Base-by-base conservation (phyloP, 2,113 vertebrate species). In the Caranx ignobilis region DNA sequence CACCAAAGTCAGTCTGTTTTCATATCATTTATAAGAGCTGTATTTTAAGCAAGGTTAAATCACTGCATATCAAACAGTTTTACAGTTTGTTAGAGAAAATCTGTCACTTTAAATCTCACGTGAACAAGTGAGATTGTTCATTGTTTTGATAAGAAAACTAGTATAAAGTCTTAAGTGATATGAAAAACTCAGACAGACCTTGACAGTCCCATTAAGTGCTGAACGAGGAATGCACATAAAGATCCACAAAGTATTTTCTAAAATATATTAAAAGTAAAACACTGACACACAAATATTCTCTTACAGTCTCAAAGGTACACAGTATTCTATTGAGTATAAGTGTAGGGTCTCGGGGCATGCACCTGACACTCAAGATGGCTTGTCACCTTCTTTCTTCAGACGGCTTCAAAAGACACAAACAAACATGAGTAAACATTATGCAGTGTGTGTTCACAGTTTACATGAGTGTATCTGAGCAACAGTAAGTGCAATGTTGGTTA, bases 301-400 rank as follows among this genome's bases (percentile, higher is more conserved):
- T 94, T 92, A 90, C 73, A 88, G 78, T 89, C 63, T 91, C 60
- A 62, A 86, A 88, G 86, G 95, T 92, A 95, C 91, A 92, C 95
- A 96, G 96, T 96, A 95, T 94, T 94, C 94, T 83, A 86, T 72
- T 90, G 85, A 92, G 91, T 93, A 87, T 75, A 76, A 70, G 43
- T 80, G 74, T 87, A 59, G 73, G 82, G 91, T 91, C 94, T 93
- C 91, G 76, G 71, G 48, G 65, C 81, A 89, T 89, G 84, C 93
- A 93, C 95, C 94, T 95, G 92, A 94, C 67, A 91, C 95, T 98
- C 93, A 99, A 93, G 99, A 97, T 93, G 97, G 98, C 95, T 99
- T 99, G 96, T 99, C 98, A 83, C 98, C 96, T 96, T 99, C 98
- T 96, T 99, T 99, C 96, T 99, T 99, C 96, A 99, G 96, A 79